These are phyloP conservation scores for Ivindomyrus marchei DNA, from an alignment of 2,113 vertebrate genomes.

Conservation along the genomic window DNA sequence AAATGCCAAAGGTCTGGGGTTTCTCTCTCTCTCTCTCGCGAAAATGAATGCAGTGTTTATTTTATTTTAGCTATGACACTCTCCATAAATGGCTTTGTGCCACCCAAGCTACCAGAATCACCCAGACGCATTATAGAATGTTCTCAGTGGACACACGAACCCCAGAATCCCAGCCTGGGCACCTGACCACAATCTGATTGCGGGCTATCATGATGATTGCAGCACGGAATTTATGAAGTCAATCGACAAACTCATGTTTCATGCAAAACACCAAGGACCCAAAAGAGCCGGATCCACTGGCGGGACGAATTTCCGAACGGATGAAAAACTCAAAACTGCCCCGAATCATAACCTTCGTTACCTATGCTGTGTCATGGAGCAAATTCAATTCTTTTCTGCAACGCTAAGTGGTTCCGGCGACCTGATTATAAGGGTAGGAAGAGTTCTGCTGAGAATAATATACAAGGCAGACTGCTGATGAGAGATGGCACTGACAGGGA, in stretches of 20 bases:
- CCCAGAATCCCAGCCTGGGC: not conserved
- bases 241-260: not conserved
- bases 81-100: not conserved
- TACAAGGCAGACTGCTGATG: conserved; percentile 49
- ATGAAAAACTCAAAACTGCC: not conserved
- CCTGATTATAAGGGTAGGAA: conserved; percentile 56
- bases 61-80: conserved; percentile 5
- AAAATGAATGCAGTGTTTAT: not conserved
- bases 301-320: not conserved
- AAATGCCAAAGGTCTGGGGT: not conserved
- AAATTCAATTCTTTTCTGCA: conserved; percentile 5
- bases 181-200: not conserved
- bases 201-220: not conserved
- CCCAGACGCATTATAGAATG: not conserved
- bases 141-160: not conserved
- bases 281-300: not conserved
- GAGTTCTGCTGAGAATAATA: conserved; percentile 53
- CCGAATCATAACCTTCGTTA: not conserved
- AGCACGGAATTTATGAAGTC: not conserved
- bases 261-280: not conserved
- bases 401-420: conserved; percentile 52
- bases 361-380: not conserved
- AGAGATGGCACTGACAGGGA: conserved; percentile 55
- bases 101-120: not conserved
- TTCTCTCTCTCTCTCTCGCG: not conserved